A percentile compares a stretch with the other conserved stretches of the same genome.
Evolutionary conservation across 1,140 invertebrate species (phyloP).

Genomic region (Lucilia cuprina): DNA sequence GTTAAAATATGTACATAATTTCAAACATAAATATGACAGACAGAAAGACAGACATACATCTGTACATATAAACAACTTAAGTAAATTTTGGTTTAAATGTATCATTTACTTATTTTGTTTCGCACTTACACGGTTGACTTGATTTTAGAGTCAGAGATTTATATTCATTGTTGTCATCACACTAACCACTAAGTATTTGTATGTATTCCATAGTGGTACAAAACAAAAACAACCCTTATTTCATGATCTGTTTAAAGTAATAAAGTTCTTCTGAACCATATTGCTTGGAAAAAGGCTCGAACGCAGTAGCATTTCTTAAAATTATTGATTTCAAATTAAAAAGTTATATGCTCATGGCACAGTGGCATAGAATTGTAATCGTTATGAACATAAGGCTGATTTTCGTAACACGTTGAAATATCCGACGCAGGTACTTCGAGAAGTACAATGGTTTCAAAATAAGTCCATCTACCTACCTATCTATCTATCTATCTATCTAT

Average conservation of each 20-base stretch:
- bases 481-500: too few species aligned
- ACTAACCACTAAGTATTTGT: not conserved
- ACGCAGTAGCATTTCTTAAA: not conserved
- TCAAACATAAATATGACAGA: not conserved
- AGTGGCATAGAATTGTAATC: too few species aligned
- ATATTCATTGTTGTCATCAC: not conserved
- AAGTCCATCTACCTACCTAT: too few species aligned
- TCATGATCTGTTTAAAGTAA: not conserved
- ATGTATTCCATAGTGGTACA: too few species aligned
- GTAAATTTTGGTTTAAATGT: not conserved
- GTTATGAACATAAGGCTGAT: too few species aligned
- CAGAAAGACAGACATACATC: not conserved
- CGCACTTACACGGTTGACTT: slow-evolving; percentile 21
- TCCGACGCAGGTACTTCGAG: too few species aligned
- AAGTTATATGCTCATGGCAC: too few species aligned
- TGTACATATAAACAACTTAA: not conserved
- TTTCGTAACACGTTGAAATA: too few species aligned
- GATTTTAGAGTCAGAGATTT: not conserved
- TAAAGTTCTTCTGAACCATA: not conserved
- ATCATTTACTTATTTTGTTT: not conserved
- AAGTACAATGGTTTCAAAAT: too few species aligned
- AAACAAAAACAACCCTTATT: too few species aligned
- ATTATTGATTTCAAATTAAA: too few species aligned
- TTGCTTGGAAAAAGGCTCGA: not conserved
- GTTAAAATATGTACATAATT: not conserved